Percentiles rank a stretch among this genome's conserved stretches.
Conservation (phyloP, 23 tunicate species). For the Trididemnum nubilum region DNA sequence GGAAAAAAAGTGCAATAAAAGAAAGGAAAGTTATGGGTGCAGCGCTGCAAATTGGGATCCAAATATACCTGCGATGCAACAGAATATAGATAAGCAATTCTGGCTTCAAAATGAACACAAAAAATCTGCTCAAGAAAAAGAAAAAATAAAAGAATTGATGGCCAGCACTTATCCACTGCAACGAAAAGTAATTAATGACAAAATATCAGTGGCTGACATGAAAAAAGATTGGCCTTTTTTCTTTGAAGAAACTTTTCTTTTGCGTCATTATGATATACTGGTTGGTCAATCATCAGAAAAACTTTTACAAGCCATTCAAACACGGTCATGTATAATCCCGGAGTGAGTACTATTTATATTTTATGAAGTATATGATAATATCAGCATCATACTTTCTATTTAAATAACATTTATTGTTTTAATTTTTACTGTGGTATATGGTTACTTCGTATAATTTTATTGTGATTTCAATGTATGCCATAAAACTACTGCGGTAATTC, state of each 20-base stretch:
- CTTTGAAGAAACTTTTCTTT: not conserved
- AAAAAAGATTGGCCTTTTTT: slow-evolving; percentile 13
- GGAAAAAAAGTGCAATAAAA: not conserved
- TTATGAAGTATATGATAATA: no score
- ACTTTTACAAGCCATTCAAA: not conserved
- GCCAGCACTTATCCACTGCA: slow-evolving; percentile 1
- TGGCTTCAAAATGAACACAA: not conserved
- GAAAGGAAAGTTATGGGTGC: not conserved
- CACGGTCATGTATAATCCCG: not conserved
- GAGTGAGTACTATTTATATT: no score
- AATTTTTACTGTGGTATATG: no score
- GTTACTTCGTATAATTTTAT: no score
- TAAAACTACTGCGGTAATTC: no score
- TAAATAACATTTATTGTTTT: no score
- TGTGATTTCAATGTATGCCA: no score
- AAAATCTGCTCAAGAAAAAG: not conserved
- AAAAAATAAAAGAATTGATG: not conserved
- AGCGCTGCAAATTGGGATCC: not conserved
- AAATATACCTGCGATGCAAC: not conserved
- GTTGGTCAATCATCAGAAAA: not conserved
- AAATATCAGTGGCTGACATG: not conserved
- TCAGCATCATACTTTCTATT: no score
- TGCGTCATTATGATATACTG: slow-evolving; percentile 5
- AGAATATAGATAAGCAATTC: not conserved
- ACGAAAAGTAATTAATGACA: not conserved